Conservation (phyloP, 2,888 invertebrate species). For the Itoplectis maculator region DNA sequence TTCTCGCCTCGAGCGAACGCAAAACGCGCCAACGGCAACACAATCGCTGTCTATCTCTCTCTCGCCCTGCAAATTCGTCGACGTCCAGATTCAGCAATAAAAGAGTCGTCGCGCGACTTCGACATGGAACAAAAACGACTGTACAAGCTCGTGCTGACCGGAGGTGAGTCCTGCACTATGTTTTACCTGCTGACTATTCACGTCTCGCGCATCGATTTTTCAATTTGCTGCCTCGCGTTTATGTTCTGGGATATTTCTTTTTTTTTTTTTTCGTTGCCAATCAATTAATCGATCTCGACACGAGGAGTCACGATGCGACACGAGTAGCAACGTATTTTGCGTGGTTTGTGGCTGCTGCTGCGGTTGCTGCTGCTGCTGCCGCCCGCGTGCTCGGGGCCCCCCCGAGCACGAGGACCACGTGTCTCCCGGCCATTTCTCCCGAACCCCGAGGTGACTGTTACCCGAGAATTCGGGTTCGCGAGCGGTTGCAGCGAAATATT, state of each 20-base stretch:
- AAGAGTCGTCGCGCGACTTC: slow-evolving; percentile 14
- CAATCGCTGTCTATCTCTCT: neutral
- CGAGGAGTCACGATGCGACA: neutral
- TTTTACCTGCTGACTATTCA: neutral
- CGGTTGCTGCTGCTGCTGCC: too few species aligned
- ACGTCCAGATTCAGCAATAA: neutral
- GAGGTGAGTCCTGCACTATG: slow-evolving; percentile 88
- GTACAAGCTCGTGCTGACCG: slow-evolving; percentile 94
- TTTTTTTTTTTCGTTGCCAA: neutral
- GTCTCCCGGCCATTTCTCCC: slow-evolving; percentile 48
- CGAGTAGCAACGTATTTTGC: neutral
- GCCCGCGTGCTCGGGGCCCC: neutral
- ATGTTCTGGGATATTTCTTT: neutral
- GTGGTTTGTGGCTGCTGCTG: too few species aligned
- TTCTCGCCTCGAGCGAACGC: neutral
- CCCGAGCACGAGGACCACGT: slow-evolving; percentile 49
- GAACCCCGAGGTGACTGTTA: neutral
- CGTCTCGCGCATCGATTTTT: slow-evolving; percentile 13
- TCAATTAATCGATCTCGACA: neutral
- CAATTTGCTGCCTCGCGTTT: neutral
- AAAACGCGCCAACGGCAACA: neutral
- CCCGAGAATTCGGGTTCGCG: neutral
- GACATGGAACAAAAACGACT: slow-evolving; percentile 88
- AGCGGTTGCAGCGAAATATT: too few species aligned
- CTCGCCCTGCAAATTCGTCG: neutral